A percentile compares a stretch with the other conserved stretches of the same genome.
phyloP scores from a whole-genome alignment of 2,113 vertebrate species.

The Climacteris rufus region DNA sequence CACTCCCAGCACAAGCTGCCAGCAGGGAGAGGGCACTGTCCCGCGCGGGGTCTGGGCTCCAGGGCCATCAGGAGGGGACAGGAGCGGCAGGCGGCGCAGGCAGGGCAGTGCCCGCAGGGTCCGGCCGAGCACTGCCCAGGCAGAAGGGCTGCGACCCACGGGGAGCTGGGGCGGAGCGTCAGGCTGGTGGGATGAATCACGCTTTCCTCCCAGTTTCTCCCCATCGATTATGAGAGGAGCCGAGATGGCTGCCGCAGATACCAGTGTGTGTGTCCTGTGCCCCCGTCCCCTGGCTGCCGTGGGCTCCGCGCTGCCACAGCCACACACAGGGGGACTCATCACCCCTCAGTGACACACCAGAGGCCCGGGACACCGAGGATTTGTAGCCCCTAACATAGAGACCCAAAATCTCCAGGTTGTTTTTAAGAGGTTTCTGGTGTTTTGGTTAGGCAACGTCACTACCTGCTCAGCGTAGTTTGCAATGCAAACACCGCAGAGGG shows the following conservation, averaged over 20 bases:
- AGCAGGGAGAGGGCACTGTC: neutral
- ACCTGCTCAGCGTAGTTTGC: neutral
- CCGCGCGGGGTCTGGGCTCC: neutral
- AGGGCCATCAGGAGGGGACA: neutral
- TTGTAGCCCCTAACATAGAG: neutral
- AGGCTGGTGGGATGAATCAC: neutral
- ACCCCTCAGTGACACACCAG: too few relatives aligned
- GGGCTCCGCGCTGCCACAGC: fast-evolving
- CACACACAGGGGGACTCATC: neutral
- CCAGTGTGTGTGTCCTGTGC: neutral
- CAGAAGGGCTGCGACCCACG: neutral
- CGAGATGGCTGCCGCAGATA: conserved; percentile 45
- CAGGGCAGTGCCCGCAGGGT: neutral
- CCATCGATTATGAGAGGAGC: conserved; percentile 27
- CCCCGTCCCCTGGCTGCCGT: fast-evolving
- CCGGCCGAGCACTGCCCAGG: neutral
- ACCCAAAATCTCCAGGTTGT: neutral
- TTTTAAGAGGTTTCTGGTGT: neutral
- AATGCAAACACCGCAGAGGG: neutral
- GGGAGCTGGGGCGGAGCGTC: neutral
- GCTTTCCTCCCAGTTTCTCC: neutral
- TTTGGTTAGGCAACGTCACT: neutral
- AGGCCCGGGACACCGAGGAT: neutral
- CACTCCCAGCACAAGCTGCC: neutral
- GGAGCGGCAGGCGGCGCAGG: neutral